Percentiles rank a stretch among this genome's conserved stretches.
Conservation (phyloP, 2,888 invertebrate species). For the Cataglyphis livida region DNA sequence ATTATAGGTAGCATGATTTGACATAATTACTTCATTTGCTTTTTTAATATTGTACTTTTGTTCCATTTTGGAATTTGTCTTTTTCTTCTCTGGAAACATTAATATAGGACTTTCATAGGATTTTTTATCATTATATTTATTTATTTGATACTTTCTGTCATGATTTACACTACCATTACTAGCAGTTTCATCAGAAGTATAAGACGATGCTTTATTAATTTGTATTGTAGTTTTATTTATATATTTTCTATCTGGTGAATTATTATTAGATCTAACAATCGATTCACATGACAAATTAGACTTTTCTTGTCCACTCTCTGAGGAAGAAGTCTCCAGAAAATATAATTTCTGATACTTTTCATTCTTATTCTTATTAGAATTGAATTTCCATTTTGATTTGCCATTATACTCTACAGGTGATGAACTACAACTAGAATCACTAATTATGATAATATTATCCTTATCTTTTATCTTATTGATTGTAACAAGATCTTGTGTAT, state of each 20-base stretch:
- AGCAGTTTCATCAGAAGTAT: constrained; percentile 72
- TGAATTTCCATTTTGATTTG: constrained; percentile 3
- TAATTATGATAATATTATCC: constrained; percentile 77
- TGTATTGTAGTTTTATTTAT: constrained; percentile 14
- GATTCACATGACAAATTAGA: constrained; percentile 12
- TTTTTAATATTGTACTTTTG: not conserved
- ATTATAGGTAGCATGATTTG: constrained; percentile 11
- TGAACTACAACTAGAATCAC: constrained; percentile 80
- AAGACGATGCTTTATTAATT: constrained; percentile 39
- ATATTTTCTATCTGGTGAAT: not conserved
- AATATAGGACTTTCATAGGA: constrained; percentile 43
- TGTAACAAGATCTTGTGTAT: constrained; percentile 60
- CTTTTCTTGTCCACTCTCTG: constrained; percentile 25
- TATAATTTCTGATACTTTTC: constrained; percentile 20
- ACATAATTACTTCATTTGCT: not conserved
- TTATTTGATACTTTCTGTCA: constrained; percentile 2
- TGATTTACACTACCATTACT: constrained; percentile 37
- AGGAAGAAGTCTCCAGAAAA: constrained; percentile 70
- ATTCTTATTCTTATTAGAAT: not conserved
- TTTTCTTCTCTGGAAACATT: not conserved
- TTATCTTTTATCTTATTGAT: constrained; percentile 12
- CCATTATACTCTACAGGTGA: constrained; percentile 49
- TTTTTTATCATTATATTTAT: constrained; percentile 35
- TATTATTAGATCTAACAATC: constrained; percentile 8
- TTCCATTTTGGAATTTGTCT: constrained; percentile 8